These are phyloP conservation scores for Arenaria interpres DNA, from an alignment of 2,113 vertebrate species.

Conservation along the genomic window DNA sequence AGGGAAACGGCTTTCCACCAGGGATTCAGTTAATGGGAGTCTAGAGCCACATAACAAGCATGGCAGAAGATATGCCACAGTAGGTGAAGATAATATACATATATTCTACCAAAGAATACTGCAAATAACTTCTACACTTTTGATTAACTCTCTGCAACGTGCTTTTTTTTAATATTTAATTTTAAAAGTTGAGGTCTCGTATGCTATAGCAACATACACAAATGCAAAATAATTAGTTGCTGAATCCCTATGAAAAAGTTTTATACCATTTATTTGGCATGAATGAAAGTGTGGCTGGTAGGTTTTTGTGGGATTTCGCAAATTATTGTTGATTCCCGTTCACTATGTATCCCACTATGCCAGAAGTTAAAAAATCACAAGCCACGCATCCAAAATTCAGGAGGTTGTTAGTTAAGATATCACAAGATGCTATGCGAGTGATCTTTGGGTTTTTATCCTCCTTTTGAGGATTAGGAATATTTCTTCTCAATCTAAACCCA, in stretches of 20 bases:
- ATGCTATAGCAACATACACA: neutral
- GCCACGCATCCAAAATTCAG: neutral
- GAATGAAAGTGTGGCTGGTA: neutral
- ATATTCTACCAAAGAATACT: slow-evolving; percentile 55
- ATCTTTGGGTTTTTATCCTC: neutral
- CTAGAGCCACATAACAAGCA: slow-evolving; percentile 79
- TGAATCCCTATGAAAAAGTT: neutral
- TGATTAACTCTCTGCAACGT: slow-evolving; percentile 33
- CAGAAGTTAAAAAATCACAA: neutral
- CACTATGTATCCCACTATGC: neutral
- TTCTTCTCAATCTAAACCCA: neutral
- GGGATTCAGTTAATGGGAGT: slow-evolving; percentile 83
- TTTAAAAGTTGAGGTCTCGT: slow-evolving; percentile 10
- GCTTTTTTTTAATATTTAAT: slow-evolving; percentile 28
- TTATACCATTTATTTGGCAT: neutral
- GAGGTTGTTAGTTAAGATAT: neutral
- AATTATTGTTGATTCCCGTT: neutral
- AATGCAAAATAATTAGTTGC: neutral
- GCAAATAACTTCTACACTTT: slow-evolving; percentile 61
- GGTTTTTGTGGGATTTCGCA: neutral
- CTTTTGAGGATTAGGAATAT: neutral
- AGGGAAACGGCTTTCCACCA: slow-evolving; percentile 79
- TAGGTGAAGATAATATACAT: slow-evolving; percentile 74
- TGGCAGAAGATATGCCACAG: slow-evolving; percentile 67
- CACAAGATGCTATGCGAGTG: neutral